Percentiles rank a stretch among this genome's conserved stretches.
phyloP scores from a whole-genome alignment of 1,140 invertebrate species.

The Ceratina australensis region DNA sequence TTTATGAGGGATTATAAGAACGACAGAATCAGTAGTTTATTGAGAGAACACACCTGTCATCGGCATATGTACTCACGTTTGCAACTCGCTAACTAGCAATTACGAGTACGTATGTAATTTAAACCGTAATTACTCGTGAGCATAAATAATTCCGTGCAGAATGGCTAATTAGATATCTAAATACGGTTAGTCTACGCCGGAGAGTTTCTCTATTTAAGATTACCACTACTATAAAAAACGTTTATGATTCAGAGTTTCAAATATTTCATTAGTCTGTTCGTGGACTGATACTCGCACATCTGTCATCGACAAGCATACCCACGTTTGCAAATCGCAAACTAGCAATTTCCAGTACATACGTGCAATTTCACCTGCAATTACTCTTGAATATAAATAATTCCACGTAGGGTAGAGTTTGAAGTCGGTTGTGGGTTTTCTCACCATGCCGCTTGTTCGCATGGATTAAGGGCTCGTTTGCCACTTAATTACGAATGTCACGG shows the following conservation, averaged over 20 bases:
- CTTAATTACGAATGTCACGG: constrained; percentile 61
- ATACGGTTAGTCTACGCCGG: no score
- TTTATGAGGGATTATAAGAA: no score
- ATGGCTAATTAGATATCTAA: no score
- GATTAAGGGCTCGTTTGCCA: constrained; percentile 15
- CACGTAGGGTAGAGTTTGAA: neutral
- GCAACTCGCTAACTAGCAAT: neutral
- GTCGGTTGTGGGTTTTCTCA: constrained; percentile 9
- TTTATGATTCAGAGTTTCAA: no score
- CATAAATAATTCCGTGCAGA: neutral
- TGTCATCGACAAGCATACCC: no score
- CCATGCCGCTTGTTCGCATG: neutral
- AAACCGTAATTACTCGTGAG: neutral
- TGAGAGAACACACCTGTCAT: no score
- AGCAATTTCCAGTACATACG: neutral
- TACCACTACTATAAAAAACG: no score
- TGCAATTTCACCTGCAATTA: neutral
- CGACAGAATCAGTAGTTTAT: no score
- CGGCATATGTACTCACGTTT: neutral
- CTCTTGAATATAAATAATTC: neutral
- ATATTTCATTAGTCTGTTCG: no score
- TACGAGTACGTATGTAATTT: neutral
- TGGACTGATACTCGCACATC: no score
- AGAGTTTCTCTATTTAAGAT: no score
- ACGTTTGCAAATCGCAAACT: neutral